phyloP scores from a whole-genome alignment of 1,140 invertebrate species.

The Cecropterus lyciades region DNA sequence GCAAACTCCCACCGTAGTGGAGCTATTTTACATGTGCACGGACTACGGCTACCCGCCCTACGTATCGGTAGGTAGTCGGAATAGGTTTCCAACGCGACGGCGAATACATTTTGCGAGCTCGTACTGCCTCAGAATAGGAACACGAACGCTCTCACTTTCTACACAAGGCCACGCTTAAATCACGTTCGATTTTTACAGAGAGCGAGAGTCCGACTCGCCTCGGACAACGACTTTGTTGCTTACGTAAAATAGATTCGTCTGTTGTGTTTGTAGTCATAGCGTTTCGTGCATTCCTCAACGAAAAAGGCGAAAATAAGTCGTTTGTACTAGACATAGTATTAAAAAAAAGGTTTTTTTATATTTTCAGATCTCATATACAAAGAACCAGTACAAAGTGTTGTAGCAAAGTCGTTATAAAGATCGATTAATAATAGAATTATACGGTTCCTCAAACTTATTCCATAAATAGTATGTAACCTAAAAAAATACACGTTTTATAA shows the following conservation, averaged over 20 bases:
- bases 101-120: conserved; percentile 74
- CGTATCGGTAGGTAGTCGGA: conserved; percentile 76
- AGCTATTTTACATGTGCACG: conserved; percentile 82
- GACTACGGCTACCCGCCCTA: conserved; percentile 73
- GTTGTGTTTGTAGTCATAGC: no score
- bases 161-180: conserved; percentile 55
- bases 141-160: conserved; percentile 53
- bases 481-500: no score
- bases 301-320: no score
- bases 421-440: no score
- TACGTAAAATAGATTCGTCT: conserved; percentile 2
- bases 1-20: conserved; percentile 47
- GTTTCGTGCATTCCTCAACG: no score
- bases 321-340: no score
- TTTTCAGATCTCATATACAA: no score
- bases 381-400: no score
- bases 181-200: conserved; percentile 61
- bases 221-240: conserved; percentile 17
- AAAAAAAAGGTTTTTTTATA: no score
- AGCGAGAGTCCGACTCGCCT: conserved; percentile 30
- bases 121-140: conserved; percentile 65
- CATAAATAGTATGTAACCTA: no score
- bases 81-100: conserved; percentile 74
- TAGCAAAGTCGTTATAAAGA: no score
- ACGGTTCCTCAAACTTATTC: no score